phyloP scores from a whole-genome alignment of 2,888 invertebrate genomes.

The Oithona nana region DNA sequence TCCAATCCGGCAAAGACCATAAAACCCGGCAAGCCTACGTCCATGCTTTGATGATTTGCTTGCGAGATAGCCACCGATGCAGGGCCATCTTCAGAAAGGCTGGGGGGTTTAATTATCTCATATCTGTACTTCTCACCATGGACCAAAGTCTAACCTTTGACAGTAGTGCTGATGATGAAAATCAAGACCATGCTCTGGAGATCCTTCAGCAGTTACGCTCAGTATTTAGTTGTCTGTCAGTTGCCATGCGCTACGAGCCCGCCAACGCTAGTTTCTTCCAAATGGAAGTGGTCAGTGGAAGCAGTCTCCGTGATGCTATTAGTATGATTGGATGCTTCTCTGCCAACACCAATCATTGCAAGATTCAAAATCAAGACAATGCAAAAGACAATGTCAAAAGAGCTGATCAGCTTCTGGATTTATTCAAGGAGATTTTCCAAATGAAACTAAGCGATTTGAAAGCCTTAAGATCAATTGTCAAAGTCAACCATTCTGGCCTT shows the following conservation, averaged over 20 bases:
- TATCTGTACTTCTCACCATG: constrained; percentile 77
- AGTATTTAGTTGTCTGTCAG: constrained; percentile 82
- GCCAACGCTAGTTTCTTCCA: constrained; percentile 97
- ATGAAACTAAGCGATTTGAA: constrained; percentile 28
- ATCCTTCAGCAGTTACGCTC: constrained; percentile 58
- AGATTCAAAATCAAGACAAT: background rate
- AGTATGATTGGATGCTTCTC: constrained; percentile 76
- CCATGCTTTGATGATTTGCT: constrained; percentile 59
- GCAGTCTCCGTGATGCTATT: constrained; percentile 79
- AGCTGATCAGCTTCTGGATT: constrained; percentile 31
- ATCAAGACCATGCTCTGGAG: constrained; percentile 28
- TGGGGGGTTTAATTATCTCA: constrained; percentile 92
- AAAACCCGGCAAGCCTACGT: constrained; percentile 74
- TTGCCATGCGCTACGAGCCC: constrained; percentile 97
- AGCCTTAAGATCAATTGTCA: constrained; percentile 15
- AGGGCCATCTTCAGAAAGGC: constrained; percentile 82
- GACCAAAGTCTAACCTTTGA: constrained; percentile 52
- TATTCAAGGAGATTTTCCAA: constrained; percentile 43
- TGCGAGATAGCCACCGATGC: constrained; percentile 87
- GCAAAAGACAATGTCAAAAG: background rate
- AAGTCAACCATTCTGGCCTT: background rate
- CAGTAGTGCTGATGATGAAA: constrained; percentile 29
- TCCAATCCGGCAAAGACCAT: constrained; percentile 73
- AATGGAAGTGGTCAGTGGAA: constrained; percentile 43
- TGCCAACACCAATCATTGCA: constrained; percentile 26